Evolutionary conservation across 2,797 vertebrate species (phyloP), one percentile per base, ranked within the genome.

Genomic region (Myotis findleyi): DNA sequence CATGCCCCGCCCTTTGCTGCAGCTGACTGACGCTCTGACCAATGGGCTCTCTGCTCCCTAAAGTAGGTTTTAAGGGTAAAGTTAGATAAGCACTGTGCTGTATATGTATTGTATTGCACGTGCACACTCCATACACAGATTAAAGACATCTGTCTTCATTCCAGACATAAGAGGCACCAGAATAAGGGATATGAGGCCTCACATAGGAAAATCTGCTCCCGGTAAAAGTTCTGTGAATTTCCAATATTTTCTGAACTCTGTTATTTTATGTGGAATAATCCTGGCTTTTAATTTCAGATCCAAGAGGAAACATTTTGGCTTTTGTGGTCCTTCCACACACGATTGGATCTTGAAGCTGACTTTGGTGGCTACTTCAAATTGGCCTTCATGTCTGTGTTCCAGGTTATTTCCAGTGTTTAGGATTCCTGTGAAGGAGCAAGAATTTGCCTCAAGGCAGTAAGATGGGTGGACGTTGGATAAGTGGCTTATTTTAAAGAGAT

Each of bases 401-500:
- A 71, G 72, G 36, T 85, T 85, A n/a, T 81, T 87, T 36, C 44
- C 2, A 72, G 38, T 57, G n/a, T 84, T 93, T 84, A 80, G 72
- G 68, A 72, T 93, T 85, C 33, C 1, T n/a, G 23, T 59, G 21
- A 20, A 68, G 59, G 51, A 93, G n/a, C 59, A 91, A 79, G 87
- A 87, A 84, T 82, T 82, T 73, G 55, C 81, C 14, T 69, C 21
- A 57, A 57, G 88, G 27, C 59, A 79, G 62, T 66, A 84, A 86
- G 62, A 68, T 33, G 71, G 20, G 53, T 62, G 53, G 89, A 81
- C 21, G 25, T 77, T 64, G 73, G 79, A 84, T 92, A 86, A 79
- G n/a, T 66, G 59, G 20, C 13, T 86, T 96, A 72, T 80, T 91
- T 66, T 51, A 82, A 88, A 91, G 82, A 66, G 47, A 49, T 62